These are phyloP conservation scores for Cerastis rubricosa DNA, from an alignment of 2,888 invertebrate genomes.

Conservation along the genomic window DNA sequence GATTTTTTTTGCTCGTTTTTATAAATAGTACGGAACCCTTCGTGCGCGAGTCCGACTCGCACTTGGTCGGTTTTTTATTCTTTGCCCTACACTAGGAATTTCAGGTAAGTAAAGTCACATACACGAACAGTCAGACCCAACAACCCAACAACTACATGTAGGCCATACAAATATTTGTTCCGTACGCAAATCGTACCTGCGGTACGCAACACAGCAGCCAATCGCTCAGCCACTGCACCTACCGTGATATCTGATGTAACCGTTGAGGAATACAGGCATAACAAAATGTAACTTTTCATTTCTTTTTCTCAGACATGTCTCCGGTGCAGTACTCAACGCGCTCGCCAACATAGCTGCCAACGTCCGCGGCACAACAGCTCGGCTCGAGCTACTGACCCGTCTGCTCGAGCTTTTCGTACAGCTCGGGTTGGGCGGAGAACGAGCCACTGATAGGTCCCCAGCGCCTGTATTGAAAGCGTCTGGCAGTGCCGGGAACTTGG, in stretches of 20 bases:
- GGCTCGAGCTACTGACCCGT: constrained; percentile 96
- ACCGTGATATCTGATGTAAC: not conserved
- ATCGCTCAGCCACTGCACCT: too few relatives aligned
- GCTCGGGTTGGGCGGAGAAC: constrained; percentile 98
- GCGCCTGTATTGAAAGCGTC: constrained; percentile 95
- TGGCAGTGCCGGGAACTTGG: constrained; percentile 98
- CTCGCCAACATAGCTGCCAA: constrained; percentile 98
- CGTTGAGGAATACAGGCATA: not conserved
- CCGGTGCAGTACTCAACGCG: constrained; percentile 98
- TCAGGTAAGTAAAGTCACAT: too few relatives aligned
- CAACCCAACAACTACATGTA: too few relatives aligned
- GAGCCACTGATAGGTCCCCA: constrained; percentile 98
- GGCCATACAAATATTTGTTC: not conserved
- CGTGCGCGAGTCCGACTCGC: too few relatives aligned
- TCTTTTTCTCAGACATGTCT: constrained; percentile 93
- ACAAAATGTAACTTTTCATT: not conserved
- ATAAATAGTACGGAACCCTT: too few relatives aligned
- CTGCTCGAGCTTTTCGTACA: constrained; percentile 99
- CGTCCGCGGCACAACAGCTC: constrained; percentile 96
- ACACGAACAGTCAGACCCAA: too few relatives aligned
- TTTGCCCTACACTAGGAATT: too few relatives aligned
- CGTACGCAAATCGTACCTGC: not conserved
- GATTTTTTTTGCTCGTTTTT: too few relatives aligned
- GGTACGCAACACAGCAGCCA: too few relatives aligned
- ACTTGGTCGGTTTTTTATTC: too few relatives aligned